Conservation (phyloP, 2,888 invertebrate genomes). For the Polyommatus icarus region DNA sequence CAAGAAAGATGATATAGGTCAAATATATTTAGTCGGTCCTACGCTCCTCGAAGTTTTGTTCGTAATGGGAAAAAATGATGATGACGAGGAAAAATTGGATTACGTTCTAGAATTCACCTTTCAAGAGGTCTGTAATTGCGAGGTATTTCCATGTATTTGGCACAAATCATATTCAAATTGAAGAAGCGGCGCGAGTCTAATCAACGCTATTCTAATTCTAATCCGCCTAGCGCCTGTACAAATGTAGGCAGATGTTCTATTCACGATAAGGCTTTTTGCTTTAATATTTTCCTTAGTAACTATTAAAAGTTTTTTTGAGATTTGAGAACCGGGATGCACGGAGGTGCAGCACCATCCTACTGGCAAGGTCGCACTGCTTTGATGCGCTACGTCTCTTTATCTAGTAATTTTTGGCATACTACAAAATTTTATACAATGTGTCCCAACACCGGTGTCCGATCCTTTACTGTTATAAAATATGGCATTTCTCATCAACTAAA, state of each 20-base stretch:
- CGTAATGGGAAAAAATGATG: not conserved
- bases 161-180: conserved; percentile 33
- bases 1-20: too few relatives aligned
- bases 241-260: conserved; percentile 10
- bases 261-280: not conserved
- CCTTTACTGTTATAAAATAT: too few relatives aligned
- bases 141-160: conserved; percentile 32
- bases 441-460: too few relatives aligned
- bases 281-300: not conserved
- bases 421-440: too few relatives aligned
- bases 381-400: too few relatives aligned
- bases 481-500: too few relatives aligned
- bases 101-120: not conserved
- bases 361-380: too few relatives aligned
- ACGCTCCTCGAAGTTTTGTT: not conserved
- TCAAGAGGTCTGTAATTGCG: conserved; percentile 23
- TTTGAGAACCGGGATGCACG: not conserved
- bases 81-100: not conserved
- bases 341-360: too few relatives aligned
- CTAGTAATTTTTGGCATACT: too few relatives aligned
- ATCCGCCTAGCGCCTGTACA: not conserved
- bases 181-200: conserved; percentile 30
- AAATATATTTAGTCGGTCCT: too few relatives aligned
- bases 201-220: conserved; percentile 27
- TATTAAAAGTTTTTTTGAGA: not conserved